These are phyloP conservation scores for Hylaea fasciaria DNA, from an alignment of 2,888 invertebrate genomes.

Conservation along the genomic window DNA sequence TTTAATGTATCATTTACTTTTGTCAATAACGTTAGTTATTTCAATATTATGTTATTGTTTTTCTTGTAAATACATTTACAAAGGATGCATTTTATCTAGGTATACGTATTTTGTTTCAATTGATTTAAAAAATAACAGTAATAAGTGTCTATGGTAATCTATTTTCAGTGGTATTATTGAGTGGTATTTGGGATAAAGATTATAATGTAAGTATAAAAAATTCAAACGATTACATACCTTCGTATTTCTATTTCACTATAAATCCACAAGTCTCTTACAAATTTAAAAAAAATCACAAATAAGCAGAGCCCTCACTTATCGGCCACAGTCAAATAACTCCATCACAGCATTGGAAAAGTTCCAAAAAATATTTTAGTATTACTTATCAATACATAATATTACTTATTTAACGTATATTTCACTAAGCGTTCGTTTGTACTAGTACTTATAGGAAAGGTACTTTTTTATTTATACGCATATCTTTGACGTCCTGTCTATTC, in stretches of 20 bases:
- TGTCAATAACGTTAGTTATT: too few relatives aligned
- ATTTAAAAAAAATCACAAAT: slow-evolving; percentile 20
- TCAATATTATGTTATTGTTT: too few relatives aligned
- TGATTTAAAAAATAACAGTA: too few relatives aligned
- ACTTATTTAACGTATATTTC: background rate
- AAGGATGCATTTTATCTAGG: too few relatives aligned
- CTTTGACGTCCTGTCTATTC: slow-evolving; percentile 35
- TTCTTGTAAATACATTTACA: too few relatives aligned
- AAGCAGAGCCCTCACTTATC: slow-evolving; percentile 15
- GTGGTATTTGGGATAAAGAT: background rate
- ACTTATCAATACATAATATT: slow-evolving; percentile 1
- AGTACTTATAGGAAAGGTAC: background rate
- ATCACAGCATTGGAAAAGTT: slow-evolving; percentile 7
- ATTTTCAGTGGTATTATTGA: too few relatives aligned
- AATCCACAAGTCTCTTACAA: slow-evolving; percentile 22
- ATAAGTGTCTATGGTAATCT: too few relatives aligned
- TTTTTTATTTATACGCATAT: slow-evolving; percentile 11
- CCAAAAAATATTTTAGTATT: slow-evolving; percentile 5
- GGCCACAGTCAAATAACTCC: slow-evolving; percentile 4
- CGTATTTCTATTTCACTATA: background rate
- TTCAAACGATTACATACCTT: slow-evolving; percentile 3
- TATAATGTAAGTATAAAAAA: background rate
- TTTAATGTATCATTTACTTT: too few relatives aligned
- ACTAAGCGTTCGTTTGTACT: slow-evolving; percentile 2
- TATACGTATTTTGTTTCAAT: too few relatives aligned